Conservation (phyloP, 1,140 invertebrate species). For the Meloidogyne chitwoodi region DNA sequence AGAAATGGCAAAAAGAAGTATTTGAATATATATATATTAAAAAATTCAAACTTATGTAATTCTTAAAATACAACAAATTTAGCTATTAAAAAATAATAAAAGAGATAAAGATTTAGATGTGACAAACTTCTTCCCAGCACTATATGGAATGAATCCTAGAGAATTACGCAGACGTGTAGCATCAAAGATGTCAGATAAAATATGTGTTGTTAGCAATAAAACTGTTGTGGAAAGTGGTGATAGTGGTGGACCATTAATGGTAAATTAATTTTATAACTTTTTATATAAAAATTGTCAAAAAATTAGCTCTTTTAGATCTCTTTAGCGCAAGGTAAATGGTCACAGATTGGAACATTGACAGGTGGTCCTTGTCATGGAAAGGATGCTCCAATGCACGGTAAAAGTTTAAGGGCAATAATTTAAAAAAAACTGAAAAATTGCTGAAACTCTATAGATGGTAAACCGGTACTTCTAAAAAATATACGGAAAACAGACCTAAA, state of each 20-base stretch:
- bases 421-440: no score
- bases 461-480: no score
- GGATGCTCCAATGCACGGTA: slow-evolving; percentile 7
- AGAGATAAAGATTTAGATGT: neutral
- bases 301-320: neutral
- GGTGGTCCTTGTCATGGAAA: slow-evolving; percentile 14
- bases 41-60: neutral
- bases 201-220: slow-evolving; percentile 20
- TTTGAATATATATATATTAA: neutral
- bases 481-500: no score
- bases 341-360: slow-evolving; percentile 11
- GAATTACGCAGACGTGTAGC: slow-evolving; percentile 2
- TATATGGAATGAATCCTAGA: slow-evolving; percentile 1
- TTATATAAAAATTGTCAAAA: neutral
- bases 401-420: neutral
- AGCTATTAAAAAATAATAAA: neutral
- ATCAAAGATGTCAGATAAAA: slow-evolving; percentile 11
- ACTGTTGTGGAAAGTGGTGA: slow-evolving; percentile 16
- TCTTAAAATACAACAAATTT: neutral
- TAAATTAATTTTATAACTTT: neutral
- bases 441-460: no score
- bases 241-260: neutral
- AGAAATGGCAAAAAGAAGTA: slow-evolving; percentile 14
- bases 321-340: neutral
- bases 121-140: neutral